Percentiles rank a stretch among this genome's conserved stretches.
Evolutionary conservation across 2,113 vertebrate genomes (phyloP).

Genomic region (Callipepla squamata): DNA sequence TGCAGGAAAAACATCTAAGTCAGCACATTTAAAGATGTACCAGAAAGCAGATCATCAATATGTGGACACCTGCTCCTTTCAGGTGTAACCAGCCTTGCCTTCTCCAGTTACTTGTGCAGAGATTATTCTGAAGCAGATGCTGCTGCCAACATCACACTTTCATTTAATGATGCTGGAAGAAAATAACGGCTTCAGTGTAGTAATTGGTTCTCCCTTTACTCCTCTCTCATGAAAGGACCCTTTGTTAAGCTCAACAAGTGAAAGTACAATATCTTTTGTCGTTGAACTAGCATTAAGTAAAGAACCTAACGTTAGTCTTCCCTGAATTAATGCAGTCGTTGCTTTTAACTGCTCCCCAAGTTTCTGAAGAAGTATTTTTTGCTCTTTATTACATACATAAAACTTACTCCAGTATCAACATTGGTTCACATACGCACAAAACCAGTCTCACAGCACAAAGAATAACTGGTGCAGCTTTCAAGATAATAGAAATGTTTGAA

Average conservation of each 20-base stretch:
- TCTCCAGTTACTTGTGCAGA: neutral
- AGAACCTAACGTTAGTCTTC: neutral
- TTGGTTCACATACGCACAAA: neutral
- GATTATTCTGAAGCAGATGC: neutral
- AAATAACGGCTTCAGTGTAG: neutral
- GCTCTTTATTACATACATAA: neutral
- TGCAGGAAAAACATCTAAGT: neutral
- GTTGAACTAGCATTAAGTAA: neutral
- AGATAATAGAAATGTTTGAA: neutral
- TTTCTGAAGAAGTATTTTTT: neutral
- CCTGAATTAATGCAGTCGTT: neutral
- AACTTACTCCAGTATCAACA: neutral
- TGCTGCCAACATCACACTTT: conserved; percentile 9
- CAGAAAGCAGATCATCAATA: neutral
- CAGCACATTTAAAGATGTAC: neutral
- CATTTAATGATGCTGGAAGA: neutral
- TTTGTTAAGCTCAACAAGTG: neutral
- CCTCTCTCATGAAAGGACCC: neutral
- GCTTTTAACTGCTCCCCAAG: neutral
- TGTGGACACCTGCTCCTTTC: neutral
- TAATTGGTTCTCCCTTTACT: neutral
- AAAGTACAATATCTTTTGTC: neutral
- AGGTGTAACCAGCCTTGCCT: neutral
- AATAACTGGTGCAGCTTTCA: neutral
- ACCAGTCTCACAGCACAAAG: neutral